Base-by-base conservation (phyloP, 2,797 vertebrate species). In the Rhinichthys osculus region DNA sequence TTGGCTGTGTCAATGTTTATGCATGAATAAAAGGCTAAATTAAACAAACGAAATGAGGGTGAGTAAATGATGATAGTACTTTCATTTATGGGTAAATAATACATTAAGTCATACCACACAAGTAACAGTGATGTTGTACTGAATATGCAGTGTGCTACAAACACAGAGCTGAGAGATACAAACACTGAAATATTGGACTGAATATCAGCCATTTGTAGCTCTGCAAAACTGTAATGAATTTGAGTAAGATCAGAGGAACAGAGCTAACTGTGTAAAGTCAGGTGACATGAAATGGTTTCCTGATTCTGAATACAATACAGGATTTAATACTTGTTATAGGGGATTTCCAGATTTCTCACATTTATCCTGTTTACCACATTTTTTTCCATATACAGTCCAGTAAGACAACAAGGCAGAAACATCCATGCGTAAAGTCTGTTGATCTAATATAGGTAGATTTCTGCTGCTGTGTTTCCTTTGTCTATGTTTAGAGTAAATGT, bases 401-500 rank as follows among this genome's bases (percentile, higher is more conserved):
- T 38, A 78, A 78, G 76, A 42, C 54, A 62, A 62, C 35, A 78
- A 1, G 47, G 13, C 44, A 57, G 19, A 80, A 67, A 1, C 17
- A 47, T 50, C 42, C 9, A 33, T 40, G 35, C 27, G 16, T 71
- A 23, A 50, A 69, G 27, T 83, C 5, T 47, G 71, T 38, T 50
- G 54, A 44, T 74, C 52, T 64, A 23, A 11, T 33, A 33, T 27
- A 69, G 59, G 8, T 8, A 8, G n/a, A 74, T 64, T 66, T 86
- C 70, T 21, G 69, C 70, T 64, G 64, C 72, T 87, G 59, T 14
- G 70, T 84, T 80, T 83, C 77, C 69, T 57, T 54, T 73, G 50
- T 72, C 33, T 86, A 69, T 83, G 83, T 84, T 82, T 84, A 83
- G 78, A 62, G 74, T 81, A 69, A 85, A 83, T 82, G 82, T 72